These are phyloP conservation scores for Ichneumoninae sp. DNA, from an alignment of 2,888 invertebrate species.

Conservation along the genomic window DNA sequence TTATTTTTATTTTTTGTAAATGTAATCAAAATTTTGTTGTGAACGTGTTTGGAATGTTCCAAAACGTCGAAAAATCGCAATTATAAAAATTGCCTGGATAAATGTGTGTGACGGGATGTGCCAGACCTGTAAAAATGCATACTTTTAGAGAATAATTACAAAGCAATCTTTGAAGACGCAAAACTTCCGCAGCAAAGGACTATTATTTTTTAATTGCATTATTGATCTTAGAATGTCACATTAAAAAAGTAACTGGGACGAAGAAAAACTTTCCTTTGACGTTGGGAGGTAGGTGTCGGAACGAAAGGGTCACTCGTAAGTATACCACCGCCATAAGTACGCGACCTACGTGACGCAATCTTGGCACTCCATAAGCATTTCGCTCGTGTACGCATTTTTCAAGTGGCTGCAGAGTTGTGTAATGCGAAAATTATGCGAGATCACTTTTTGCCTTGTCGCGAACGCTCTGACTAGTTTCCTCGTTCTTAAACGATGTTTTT, in stretches of 20 bases:
- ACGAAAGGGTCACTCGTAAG: background rate
- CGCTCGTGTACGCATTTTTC: slow-evolving; percentile 17
- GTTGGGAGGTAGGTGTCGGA: background rate
- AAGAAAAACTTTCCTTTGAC: background rate
- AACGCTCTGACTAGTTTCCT: slow-evolving; percentile 1
- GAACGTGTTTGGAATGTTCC: no score
- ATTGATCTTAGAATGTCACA: background rate
- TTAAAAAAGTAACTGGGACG: background rate
- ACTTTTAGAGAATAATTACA: no score
- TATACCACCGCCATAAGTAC: background rate
- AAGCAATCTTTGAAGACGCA: no score
- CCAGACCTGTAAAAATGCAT: no score
- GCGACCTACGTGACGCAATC: slow-evolving; percentile 34
- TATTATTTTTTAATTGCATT: background rate
- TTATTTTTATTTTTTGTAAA: no score
- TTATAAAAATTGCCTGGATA: no score
- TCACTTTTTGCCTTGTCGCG: background rate
- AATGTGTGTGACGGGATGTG: no score
- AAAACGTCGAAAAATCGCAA: no score
- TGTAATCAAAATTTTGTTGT: no score
- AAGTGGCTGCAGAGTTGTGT: background rate
- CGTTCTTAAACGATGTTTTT: background rate
- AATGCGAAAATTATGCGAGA: slow-evolving; percentile 8
- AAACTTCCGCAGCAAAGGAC: no score
- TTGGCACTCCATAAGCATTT: background rate